Percentiles rank a stretch among this genome's conserved stretches.
Conservation (phyloP, 1,140 invertebrate genomes). For the Drosophila grimshawi region DNA sequence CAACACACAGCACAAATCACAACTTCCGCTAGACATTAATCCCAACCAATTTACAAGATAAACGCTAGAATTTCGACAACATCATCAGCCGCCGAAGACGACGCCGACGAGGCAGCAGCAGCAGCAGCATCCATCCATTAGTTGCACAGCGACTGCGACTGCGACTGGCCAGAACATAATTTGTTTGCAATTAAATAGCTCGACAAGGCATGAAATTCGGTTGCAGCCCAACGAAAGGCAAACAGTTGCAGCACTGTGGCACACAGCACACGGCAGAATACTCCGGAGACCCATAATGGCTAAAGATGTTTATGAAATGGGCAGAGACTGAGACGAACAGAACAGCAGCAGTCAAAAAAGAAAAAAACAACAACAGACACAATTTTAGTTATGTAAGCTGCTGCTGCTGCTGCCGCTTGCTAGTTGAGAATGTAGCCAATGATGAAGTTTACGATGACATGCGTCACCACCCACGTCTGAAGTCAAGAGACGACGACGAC, state of each 20-base stretch:
- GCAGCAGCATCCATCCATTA: conserved; percentile 66
- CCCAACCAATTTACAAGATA: conserved; percentile 81
- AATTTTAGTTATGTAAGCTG: conserved; percentile 74
- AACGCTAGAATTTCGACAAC: conserved; percentile 81
- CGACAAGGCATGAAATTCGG: conserved; percentile 82
- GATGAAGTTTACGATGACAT: conserved; percentile 82
- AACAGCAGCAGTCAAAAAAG: conserved; percentile 48
- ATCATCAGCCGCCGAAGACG: conserved; percentile 60
- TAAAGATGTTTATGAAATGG: conserved; percentile 79
- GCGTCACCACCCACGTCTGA: conserved; percentile 80
- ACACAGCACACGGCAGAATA: conserved; percentile 7
- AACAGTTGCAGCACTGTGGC: conserved; percentile 32
- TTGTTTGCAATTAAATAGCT: conserved; percentile 83
- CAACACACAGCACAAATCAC: conserved; percentile 66
- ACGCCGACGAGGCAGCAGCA: conserved; percentile 23
- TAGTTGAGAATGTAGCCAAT: conserved; percentile 64
- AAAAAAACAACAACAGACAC: conserved; percentile 42
- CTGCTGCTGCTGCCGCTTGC: conserved; percentile 27
- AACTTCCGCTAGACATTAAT: conserved; percentile 81
- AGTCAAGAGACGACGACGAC: conserved; percentile 27
- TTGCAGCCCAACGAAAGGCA: conserved; percentile 61
- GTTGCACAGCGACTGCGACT: conserved; percentile 54
- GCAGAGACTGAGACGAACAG: conserved; percentile 68
- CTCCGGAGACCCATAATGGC: conserved; percentile 62
- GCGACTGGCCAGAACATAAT: conserved; percentile 75